Conservation (phyloP, 64 coral and sea anemone species). For the Acropora yongei region DNA sequence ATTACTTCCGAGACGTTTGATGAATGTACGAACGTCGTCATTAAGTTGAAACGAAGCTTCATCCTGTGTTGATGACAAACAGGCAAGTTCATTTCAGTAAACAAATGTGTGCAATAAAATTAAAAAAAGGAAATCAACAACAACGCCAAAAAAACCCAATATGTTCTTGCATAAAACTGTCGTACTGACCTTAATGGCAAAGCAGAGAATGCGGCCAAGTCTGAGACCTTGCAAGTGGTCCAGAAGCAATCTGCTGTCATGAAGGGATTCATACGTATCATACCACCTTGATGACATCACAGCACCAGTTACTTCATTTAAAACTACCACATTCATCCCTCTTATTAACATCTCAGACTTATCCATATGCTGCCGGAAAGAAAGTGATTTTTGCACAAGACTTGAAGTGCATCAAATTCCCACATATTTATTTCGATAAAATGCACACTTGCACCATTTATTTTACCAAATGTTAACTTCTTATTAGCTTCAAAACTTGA, state of each 20-base stretch:
- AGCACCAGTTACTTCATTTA: constrained; percentile 75
- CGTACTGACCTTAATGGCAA: constrained; percentile 69
- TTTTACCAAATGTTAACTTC: too few species aligned
- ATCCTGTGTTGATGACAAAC: constrained; percentile 39
- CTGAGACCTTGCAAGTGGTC: constrained; percentile 44
- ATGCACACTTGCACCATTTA: too few species aligned
- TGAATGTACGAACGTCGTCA: constrained; percentile 25
- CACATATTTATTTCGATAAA: too few species aligned
- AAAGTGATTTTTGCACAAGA: background rate
- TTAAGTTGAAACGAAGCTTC: constrained; percentile 65
- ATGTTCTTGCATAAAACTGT: background rate
- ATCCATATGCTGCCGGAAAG: constrained; percentile 1
- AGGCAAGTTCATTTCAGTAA: background rate
- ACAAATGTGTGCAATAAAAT: too few species aligned
- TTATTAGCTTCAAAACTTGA: background rate
- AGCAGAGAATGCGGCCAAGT: constrained; percentile 82
- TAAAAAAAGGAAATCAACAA: too few species aligned
- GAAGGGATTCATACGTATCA: constrained; percentile 57
- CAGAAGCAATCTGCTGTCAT: constrained; percentile 63
- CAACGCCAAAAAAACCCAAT: background rate
- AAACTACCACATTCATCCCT: constrained; percentile 79
- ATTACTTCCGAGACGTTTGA: constrained; percentile 73
- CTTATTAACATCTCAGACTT: constrained; percentile 37
- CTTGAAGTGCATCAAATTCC: too few species aligned
- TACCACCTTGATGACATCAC: constrained; percentile 66